Evolutionary conservation across 2,113 vertebrate species (phyloP), one percentile per base, ranked within the genome.

Genomic region (Agapornis roseicollis): DNA sequence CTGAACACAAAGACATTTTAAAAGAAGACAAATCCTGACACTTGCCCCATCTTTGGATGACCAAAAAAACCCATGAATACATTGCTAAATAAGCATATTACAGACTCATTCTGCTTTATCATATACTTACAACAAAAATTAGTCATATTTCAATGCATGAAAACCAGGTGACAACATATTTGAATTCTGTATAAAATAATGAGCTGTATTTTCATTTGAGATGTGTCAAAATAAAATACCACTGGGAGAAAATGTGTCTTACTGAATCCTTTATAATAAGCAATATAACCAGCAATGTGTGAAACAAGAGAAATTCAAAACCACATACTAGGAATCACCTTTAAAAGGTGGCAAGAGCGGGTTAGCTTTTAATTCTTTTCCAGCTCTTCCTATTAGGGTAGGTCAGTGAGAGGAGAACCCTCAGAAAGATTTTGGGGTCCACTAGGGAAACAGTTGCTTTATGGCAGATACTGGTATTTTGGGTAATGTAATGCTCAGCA

Each of bases 171-270:
- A 93, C 91, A 97, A 90, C 15, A 25, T 69, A 94, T 95, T 96
- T 94, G 94, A 95, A 95, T 97, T 82, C 76, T 41, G 58, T 91
- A 81, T 92, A 91, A 95, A 94, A 95, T 97, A 97, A 97, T 97
- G 96, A 97, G 94, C 94, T 97, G 85, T 47, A 80, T 87, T 96
- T 97, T 96, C 94, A 91, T 94, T 92, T 96, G 96, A 97, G 94
- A 97, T 37, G 94, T 96, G 96, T 97, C 96, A 97, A 96, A 97
- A 97, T 94, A 97, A 97, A 97, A 97, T 95, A 96, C 94, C 94
- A 69, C 88, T 78, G 94, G 93, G 95, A 96, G 71, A 96, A 93
- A 96, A 74, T 55, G 69, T 95, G 79, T 95, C 96, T 95, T 90
- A 63, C 85, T 94, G 96, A 96, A 96, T 96, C 88, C 80, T 83